A percentile compares a stretch with the other conserved stretches of the same genome.
Evolutionary conservation across 2,888 invertebrate genomes (phyloP).

Genomic region (Andrena bucephala): DNA sequence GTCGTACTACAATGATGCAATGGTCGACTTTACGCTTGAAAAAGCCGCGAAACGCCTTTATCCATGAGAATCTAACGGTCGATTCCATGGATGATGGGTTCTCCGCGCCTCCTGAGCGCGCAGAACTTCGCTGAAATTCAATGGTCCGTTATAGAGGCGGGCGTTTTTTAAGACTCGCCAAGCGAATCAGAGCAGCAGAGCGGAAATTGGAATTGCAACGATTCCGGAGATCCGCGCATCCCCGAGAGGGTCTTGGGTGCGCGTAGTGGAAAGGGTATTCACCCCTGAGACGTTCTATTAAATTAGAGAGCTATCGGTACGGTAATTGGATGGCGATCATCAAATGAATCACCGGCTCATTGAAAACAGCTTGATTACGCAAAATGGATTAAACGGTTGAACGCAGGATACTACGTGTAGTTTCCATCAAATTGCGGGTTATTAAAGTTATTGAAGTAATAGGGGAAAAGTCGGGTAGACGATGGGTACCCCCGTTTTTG

Average conservation of each 20-base stretch:
- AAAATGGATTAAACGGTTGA: constrained; percentile 13
- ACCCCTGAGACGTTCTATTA: constrained; percentile 29
- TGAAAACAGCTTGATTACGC: constrained; percentile 29
- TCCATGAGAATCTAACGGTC: constrained; percentile 49
- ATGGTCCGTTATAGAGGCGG: constrained; percentile 47
- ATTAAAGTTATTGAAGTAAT: constrained; percentile 6
- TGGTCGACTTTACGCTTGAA: constrained; percentile 10
- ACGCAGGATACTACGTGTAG: constrained; percentile 2
- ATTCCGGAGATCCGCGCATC: constrained; percentile 28
- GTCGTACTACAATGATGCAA: background rate
- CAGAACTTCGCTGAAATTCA: constrained; percentile 52
- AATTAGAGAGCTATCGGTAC: constrained; percentile 9
- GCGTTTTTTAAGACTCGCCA: constrained; percentile 24
- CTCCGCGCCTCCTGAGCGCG: background rate
- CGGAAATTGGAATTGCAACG: constrained; percentile 47
- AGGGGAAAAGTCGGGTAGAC: constrained; percentile 11
- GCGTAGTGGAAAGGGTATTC: constrained; percentile 20
- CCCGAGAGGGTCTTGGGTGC: background rate
- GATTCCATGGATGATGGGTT: constrained; percentile 21
- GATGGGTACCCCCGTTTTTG: background rate
- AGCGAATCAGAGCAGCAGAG: constrained; percentile 51
- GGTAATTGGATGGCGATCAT: constrained; percentile 34
- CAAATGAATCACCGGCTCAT: constrained; percentile 17
- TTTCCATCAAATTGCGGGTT: constrained; percentile 11
- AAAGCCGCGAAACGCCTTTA: constrained; percentile 1